Base-by-base conservation (phyloP, 1,140 invertebrate genomes). In the Parasteatoda tepidariorum region DNA sequence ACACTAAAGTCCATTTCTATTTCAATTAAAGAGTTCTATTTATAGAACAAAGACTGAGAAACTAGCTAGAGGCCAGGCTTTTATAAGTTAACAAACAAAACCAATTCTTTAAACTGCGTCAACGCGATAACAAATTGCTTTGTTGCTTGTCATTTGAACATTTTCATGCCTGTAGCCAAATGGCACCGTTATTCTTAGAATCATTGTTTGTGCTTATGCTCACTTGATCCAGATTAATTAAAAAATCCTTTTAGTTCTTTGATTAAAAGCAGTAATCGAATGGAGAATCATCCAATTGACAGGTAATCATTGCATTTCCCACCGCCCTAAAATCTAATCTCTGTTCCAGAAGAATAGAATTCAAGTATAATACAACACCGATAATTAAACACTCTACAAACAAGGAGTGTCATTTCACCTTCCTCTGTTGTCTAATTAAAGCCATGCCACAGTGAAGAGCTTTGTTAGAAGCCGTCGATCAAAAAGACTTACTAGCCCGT, bases 341-440 rank as follows among this genome's bases (percentile, higher is more conserved):
- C 18, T 48, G 38, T 48, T 48, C 38, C 38, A 48, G 9, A 18
- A n/a, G 1, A 48, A 9, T 48, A 18, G 38, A 9, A 13, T 48
- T 13, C 9, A 48, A 48, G 9, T 13, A 48, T 9, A 48, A 48
- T 18, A 9, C 18, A 13, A 59, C 41, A 11, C 48, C 30, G 54
- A 55, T 79, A 79, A 79, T 79, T 67, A 79, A 79, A 68, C 64
- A 57, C 76, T 68, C 38, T 57, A 57, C 41, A 79, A 67, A 79
- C 31, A 79, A 79, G 76, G 76, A 30, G 76, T 79, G 76, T 79
- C 76, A 64, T 18, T 57, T 38, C 54, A 38, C 55, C 57, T 59
- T 75, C 28, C 28, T 30, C 34, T 68, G 28, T 41, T 68, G 31
- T 59, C 54, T 79, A 67, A 79, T 79, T 79, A 79, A 68, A 79